phyloP scores from a whole-genome alignment of 2,888 invertebrate species.

The Drosophila flavopinicola region DNA sequence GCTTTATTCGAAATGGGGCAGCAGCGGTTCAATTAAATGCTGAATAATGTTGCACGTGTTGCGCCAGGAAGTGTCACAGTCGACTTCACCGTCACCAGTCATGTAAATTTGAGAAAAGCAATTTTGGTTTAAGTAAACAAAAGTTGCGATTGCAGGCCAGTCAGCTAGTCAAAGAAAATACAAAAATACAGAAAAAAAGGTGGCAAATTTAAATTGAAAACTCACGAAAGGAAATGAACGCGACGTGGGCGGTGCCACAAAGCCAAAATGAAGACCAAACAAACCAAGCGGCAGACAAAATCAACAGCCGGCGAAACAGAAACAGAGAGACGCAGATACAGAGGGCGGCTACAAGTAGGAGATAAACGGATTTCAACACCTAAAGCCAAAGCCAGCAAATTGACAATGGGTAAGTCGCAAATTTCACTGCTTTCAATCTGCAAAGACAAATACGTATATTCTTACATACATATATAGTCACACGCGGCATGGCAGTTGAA shows the following conservation, averaged over 20 bases:
- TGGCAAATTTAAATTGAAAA: conserved; percentile 51
- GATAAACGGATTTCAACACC: conserved; percentile 44
- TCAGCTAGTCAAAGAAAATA: conserved; percentile 11
- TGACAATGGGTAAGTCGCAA: conserved; percentile 40
- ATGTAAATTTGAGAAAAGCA: conserved; percentile 49
- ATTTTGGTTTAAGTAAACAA: conserved; percentile 62
- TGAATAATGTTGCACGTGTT: conserved; percentile 56
- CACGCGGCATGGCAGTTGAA: conserved; percentile 43
- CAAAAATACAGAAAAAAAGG: conserved; percentile 15
- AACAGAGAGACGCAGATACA: conserved; percentile 4
- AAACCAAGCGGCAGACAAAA: conserved; percentile 46
- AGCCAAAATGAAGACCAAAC: conserved; percentile 44
- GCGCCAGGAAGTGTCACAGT: conserved; percentile 60
- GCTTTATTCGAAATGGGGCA: conserved; percentile 16
- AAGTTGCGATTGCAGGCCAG: conserved; percentile 36
- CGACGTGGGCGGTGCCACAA: conserved; percentile 42
- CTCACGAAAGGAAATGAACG: conserved; percentile 57
- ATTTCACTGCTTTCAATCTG: conserved; percentile 40
- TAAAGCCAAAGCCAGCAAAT: conserved; percentile 22
- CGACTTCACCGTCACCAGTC: not conserved
- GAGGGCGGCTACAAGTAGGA: conserved; percentile 14
- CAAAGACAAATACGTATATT: conserved; percentile 13
- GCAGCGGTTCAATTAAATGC: conserved; percentile 68
- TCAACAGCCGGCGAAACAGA: conserved; percentile 45
- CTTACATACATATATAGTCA: conserved; percentile 33